Percentiles rank a stretch among this genome's conserved stretches.
Evolutionary conservation across 1,140 invertebrate genomes (phyloP).

Genomic region (Rhopalosiphum maidis): DNA sequence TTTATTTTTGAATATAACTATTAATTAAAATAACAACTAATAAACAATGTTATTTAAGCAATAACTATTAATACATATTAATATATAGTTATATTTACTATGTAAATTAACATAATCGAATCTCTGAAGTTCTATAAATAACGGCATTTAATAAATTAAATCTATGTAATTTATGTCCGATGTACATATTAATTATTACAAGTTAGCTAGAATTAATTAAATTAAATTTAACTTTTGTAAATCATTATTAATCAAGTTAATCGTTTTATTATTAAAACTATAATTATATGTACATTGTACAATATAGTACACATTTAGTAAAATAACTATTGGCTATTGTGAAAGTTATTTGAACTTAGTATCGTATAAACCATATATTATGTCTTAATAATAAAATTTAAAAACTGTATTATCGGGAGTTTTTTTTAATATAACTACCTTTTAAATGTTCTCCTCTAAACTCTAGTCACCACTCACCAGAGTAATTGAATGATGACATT

Average conservation of each 20-base stretch:
- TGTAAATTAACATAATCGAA: constrained; percentile 5
- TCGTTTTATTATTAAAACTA: not conserved
- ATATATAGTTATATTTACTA: constrained; percentile 9
- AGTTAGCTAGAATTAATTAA: not conserved
- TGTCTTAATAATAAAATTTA: not conserved
- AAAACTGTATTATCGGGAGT: not conserved
- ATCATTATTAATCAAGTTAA: not conserved
- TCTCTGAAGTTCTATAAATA: not conserved
- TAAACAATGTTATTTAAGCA: not conserved
- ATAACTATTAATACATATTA: constrained; percentile 7
- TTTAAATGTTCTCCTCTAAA: not conserved
- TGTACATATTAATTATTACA: not conserved
- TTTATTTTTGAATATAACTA: not conserved
- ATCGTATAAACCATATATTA: not conserved
- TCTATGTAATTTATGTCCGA: not conserved
- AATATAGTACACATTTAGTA: not conserved
- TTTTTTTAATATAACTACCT: not conserved
- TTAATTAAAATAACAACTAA: not conserved
- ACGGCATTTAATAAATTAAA: not conserved
- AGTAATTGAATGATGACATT: not conserved
- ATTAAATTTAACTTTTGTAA: constrained; percentile 14
- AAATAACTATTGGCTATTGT: not conserved
- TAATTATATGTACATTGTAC: not conserved
- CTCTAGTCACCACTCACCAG: too few species aligned
- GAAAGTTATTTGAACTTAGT: not conserved